Percentiles rank a stretch among this genome's conserved stretches.
These are phyloP conservation scores for Artemia sinica DNA, from an alignment of 2,888 invertebrate species.

Conservation along the genomic window DNA sequence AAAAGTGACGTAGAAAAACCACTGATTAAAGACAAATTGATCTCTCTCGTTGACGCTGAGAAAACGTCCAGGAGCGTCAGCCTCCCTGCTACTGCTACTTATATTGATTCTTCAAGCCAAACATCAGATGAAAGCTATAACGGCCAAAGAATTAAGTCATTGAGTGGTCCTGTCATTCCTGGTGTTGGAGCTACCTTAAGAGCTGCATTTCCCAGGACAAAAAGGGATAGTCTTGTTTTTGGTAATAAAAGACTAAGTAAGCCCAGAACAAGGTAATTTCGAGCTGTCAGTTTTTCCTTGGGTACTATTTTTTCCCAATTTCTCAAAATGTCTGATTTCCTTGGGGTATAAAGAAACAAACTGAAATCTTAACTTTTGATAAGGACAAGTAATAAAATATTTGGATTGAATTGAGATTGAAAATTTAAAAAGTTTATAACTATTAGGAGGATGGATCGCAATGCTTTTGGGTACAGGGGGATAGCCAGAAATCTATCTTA, in stretches of 20 bases:
- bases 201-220: constrained; percentile 3
- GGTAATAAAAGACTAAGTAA: neutral
- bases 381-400: no score
- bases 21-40: neutral
- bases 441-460: no score
- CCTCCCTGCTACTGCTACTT: neutral
- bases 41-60: neutral
- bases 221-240: neutral
- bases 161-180: neutral
- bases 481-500: no score
- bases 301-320: no score
- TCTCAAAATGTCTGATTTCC: no score
- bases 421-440: no score
- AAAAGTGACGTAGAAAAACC: neutral
- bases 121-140: constrained; percentile 3
- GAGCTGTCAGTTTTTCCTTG: no score
- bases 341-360: no score
- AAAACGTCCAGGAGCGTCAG: constrained; percentile 10
- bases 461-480: no score
- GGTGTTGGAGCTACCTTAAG: neutral
- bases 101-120: constrained; percentile 11
- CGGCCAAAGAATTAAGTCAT: neutral
- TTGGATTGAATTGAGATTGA: no score
- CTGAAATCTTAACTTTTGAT: no score
- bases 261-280: neutral